Conservation (phyloP, 2,888 invertebrate species). For the Eurytoma adleriae region DNA sequence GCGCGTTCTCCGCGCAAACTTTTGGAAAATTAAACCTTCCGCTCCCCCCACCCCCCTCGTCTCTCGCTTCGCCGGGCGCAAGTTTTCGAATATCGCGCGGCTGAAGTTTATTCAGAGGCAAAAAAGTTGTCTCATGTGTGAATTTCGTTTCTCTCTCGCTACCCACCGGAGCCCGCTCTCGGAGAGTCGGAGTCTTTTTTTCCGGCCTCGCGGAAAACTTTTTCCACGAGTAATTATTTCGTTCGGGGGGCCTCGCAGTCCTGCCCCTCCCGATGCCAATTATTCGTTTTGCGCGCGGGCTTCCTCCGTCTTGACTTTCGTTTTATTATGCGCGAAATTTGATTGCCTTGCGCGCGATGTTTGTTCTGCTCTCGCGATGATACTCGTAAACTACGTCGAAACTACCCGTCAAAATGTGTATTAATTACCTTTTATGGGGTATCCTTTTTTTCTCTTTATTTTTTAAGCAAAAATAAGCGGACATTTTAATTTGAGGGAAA, state of each 20-base stretch:
- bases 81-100: constrained; percentile 35
- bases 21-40: constrained; percentile 44
- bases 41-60: neutral
- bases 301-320: no score
- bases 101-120: constrained; percentile 25
- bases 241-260: neutral
- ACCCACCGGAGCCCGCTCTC: no score
- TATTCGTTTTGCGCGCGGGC: neutral
- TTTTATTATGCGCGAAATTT: neutral
- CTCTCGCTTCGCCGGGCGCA: neutral
- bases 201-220: neutral
- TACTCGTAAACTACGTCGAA: no score
- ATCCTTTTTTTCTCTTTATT: no score
- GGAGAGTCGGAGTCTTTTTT: no score
- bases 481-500: no score
- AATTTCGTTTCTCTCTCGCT: neutral
- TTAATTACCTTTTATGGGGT: no score
- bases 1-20: constrained; percentile 12
- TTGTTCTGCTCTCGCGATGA: no score
- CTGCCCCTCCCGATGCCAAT: neutral
- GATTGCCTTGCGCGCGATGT: neutral
- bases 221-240: constrained; percentile 1
- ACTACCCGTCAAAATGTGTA: no score
- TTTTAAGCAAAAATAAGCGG: no score
- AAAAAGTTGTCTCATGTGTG: constrained; percentile 19